Percentiles rank a stretch among this genome's conserved stretches.
These are phyloP conservation scores for Hololepta plana DNA, from an alignment of 2,888 invertebrate genomes.

Conservation along the genomic window DNA sequence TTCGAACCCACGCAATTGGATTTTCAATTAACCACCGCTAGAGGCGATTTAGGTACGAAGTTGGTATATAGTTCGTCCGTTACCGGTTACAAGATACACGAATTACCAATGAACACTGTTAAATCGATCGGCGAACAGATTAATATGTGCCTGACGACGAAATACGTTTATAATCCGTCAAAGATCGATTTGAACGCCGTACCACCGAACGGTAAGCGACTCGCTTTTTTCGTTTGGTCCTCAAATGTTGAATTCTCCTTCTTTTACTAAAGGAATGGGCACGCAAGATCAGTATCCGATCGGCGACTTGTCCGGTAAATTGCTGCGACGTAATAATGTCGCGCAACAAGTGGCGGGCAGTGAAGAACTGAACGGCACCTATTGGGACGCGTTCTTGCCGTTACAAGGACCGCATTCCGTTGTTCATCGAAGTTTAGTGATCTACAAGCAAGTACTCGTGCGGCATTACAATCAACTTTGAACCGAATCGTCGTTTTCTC, in stretches of 20 bases:
- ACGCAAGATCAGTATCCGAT: conserved; percentile 82
- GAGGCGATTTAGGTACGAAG: conserved; percentile 47
- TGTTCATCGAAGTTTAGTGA: conserved; percentile 59
- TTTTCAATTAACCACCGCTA: conserved; percentile 47
- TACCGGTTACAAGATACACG: conserved; percentile 50
- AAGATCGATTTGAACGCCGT: conserved; percentile 32
- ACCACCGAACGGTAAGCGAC: conserved; percentile 46
- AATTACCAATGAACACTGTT: conserved; percentile 45
- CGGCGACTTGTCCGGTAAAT: conserved; percentile 79
- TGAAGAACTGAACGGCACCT: conserved; percentile 52
- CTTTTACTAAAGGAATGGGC: conserved; percentile 37
- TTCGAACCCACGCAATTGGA: conserved; percentile 71
- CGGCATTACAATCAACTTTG: background rate
- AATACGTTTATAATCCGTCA: conserved; percentile 60
- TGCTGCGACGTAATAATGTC: conserved; percentile 53
- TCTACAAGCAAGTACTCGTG: conserved; percentile 42
- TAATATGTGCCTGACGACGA: conserved; percentile 48
- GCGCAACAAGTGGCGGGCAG: conserved; percentile 50
- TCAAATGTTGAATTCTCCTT: conserved; percentile 2
- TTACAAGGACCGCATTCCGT: conserved; percentile 64
- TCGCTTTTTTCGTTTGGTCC: background rate
- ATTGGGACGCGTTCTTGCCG: conserved; percentile 75
- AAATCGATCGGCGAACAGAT: conserved; percentile 27
- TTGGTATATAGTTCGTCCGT: conserved; percentile 58
- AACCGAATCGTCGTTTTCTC: background rate